Percentiles rank a stretch among this genome's conserved stretches.
Evolutionary conservation across 2,797 vertebrate genomes (phyloP).

Genomic region (Meda fulgida): DNA sequence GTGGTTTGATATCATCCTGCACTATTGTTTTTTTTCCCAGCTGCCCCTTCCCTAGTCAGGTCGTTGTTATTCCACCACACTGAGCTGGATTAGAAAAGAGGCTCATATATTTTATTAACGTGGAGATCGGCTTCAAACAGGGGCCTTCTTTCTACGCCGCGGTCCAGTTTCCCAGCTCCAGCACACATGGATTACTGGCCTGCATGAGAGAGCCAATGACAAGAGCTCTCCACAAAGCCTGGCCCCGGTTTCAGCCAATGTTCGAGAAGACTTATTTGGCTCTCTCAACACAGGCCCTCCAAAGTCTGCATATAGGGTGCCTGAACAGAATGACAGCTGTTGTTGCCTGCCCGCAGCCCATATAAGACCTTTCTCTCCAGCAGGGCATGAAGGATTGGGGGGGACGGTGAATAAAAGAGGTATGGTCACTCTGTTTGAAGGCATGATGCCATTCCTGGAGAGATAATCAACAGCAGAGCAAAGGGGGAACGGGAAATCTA

Average conservation of each 20-base stretch:
- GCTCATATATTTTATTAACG: conserved; percentile 79
- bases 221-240: conserved; percentile 66
- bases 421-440: conserved; percentile 51
- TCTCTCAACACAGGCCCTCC: conserved; percentile 40
- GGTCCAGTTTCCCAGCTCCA: conserved; percentile 78
- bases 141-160: conserved; percentile 70
- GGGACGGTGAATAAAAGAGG: conserved; percentile 60
- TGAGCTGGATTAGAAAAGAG: conserved; percentile 60
- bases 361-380: conserved; percentile 71
- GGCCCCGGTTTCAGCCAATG: conserved; percentile 62
- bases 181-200: conserved; percentile 66
- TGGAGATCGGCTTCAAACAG: conserved; percentile 80
- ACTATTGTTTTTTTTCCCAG: conserved; percentile 66
- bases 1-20: conserved; percentile 71
- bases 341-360: conserved; percentile 70
- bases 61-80: conserved; percentile 65
- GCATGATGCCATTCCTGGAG: conserved; percentile 48
- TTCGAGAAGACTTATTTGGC: conserved; percentile 49
- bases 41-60: conserved; percentile 64
- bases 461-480: conserved; percentile 52
- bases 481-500: conserved; percentile 9
- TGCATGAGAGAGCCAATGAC: conserved; percentile 66
- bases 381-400: conserved; percentile 60
- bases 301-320: conserved; percentile 65
- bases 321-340: conserved; percentile 74